Base-by-base conservation (phyloP, 1,140 invertebrate genomes). In the Penaeus japonicus region DNA sequence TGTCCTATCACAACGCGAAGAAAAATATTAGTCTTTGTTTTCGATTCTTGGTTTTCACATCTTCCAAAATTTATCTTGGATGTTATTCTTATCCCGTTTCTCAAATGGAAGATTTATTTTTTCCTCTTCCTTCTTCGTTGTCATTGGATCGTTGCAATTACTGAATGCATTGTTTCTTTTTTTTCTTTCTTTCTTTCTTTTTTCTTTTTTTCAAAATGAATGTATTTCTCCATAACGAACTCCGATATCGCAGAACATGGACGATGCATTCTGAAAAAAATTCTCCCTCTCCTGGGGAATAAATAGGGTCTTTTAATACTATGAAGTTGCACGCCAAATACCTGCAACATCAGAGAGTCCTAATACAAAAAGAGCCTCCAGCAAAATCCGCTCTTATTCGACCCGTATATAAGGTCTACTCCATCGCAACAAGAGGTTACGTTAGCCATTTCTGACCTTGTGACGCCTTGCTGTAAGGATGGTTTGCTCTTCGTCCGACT, bases 281-380 rank as follows among this genome's bases (percentile, higher is more conserved):
- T n/a, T 77, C 53, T 24, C 20, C 22, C 35, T 73, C 54, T 15
- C 22, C 47, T 57, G 12, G 30, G 70, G 77, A 85, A 75, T 75
- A 73, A 73, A 85, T 15, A 75, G 24, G 27, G 47, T 85, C 35
- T 18, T 57, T 73, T 85, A 85, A 85, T 85, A 75, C 65, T 35
- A 77, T 22, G 24, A 75, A 75, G 39, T 47, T 85, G 83, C 83
- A 85, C 83, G 83, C 65, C 73, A 75, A 73, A 54, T 53, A 54
- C 32, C 78, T 35, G 20, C 30, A 83, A 10, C 57, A 15, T 47
- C 32, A 65, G 4, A 62, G 30, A 10, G 55, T 39, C 35, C 35
- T 39, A 39, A 39, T 39, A 7, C 35, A 39, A 39, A 39, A 39
- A 39, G 35, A 7, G 35, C 35, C 7, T 39, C 35, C 2, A 7